These are phyloP conservation scores for Calliopum simillimum DNA, from an alignment of 2,888 invertebrate species.

Conservation along the genomic window DNA sequence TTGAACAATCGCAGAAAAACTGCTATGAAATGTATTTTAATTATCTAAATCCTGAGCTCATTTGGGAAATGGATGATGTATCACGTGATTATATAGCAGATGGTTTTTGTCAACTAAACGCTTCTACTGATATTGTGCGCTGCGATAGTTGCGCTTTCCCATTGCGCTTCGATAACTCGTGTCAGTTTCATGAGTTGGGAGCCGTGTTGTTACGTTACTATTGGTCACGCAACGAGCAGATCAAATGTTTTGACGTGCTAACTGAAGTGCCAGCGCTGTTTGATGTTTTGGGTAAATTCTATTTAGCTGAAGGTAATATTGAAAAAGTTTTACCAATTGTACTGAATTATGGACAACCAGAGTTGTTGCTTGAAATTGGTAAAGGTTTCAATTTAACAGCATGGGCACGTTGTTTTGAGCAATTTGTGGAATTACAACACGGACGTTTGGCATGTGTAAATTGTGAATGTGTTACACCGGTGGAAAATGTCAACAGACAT, in stretches of 20 bases:
- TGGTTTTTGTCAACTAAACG: slow-evolving; percentile 62
- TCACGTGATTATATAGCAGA: slow-evolving; percentile 64
- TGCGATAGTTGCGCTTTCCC: slow-evolving; percentile 65
- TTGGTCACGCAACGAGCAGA: slow-evolving; percentile 66
- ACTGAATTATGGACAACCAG: slow-evolving; percentile 62
- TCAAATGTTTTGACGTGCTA: slow-evolving; percentile 64
- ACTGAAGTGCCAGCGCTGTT: slow-evolving; percentile 63
- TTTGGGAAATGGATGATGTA: slow-evolving; percentile 66
- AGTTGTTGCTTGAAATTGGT: slow-evolving; percentile 62
- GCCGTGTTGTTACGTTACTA: slow-evolving; percentile 63
- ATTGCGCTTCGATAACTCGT: slow-evolving; percentile 62
- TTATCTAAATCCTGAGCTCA: slow-evolving; percentile 66
- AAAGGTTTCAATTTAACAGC: slow-evolving; percentile 55
- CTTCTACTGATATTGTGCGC: slow-evolving; percentile 56
- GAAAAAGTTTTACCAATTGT: slow-evolving; percentile 65
- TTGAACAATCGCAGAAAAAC: slow-evolving; percentile 59
- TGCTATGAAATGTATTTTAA: slow-evolving; percentile 67
- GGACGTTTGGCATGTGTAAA: slow-evolving; percentile 64
- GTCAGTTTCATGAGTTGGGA: slow-evolving; percentile 64
- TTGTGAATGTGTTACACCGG: slow-evolving; percentile 60
- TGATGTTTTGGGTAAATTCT: slow-evolving; percentile 65
- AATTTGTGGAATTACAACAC: slow-evolving; percentile 63
- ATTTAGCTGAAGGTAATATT: slow-evolving; percentile 63
- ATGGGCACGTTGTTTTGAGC: slow-evolving; percentile 66
- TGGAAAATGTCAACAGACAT: slow-evolving; percentile 61